Conservation (phyloP, 2,113 vertebrate genomes). For the Pteruthius melanotis region DNA sequence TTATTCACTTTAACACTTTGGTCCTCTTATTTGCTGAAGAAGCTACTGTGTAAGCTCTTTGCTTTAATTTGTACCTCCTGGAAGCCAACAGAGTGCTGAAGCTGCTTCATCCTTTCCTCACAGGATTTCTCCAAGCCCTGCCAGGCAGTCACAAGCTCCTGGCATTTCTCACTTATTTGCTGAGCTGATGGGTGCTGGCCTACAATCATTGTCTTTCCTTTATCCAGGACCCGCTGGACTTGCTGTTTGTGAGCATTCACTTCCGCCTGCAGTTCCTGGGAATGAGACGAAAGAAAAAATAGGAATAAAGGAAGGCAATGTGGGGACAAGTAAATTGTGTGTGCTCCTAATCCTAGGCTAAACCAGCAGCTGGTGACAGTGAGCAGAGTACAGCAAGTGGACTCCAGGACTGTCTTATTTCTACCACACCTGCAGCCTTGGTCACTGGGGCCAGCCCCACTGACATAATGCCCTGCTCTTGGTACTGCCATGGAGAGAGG, state of each 20-base stretch:
- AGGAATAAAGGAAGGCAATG: not conserved
- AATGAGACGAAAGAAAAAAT: not conserved
- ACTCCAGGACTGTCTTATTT: not conserved
- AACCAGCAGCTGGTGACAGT: not conserved
- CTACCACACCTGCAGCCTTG: not conserved
- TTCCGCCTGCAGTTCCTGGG: conserved; percentile 80
- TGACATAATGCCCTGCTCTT: not conserved
- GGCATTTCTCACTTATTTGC: conserved; percentile 73
- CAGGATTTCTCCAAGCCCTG: conserved; percentile 78
- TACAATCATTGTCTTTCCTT: conserved; percentile 69
- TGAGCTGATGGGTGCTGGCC: conserved; percentile 66
- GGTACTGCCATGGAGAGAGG: not conserved
- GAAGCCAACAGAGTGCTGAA: conserved; percentile 75
- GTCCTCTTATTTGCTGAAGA: not conserved
- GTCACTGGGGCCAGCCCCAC: rapidly evolving
- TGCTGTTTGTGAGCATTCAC: conserved; percentile 79
- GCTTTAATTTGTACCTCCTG: conserved; percentile 77
- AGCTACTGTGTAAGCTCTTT: not conserved
- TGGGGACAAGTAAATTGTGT: not conserved
- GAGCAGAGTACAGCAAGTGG: not conserved
- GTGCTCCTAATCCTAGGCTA: not conserved
- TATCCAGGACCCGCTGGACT: conserved; percentile 74
- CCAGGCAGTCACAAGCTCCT: conserved; percentile 76
- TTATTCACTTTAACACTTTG: not conserved
- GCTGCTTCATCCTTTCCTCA: conserved; percentile 65